Evolutionary conservation across 1,140 invertebrate genomes (phyloP).

Genomic region (Latrodectus geometricus): DNA sequence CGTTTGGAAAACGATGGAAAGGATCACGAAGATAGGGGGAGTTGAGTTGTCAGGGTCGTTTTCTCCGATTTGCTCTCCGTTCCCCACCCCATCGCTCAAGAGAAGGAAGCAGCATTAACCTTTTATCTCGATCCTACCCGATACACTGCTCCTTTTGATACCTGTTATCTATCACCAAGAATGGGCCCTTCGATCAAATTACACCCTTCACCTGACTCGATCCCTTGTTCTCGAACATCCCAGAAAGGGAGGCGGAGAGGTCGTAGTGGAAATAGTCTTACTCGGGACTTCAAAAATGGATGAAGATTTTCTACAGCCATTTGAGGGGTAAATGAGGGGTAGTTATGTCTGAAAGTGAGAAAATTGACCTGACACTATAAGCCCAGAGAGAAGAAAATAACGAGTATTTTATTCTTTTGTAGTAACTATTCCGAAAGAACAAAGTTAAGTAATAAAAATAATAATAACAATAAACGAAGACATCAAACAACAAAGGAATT

Average conservation of each 20-base stretch:
- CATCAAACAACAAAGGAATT: too few species aligned
- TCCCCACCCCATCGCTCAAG: not conserved
- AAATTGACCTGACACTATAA: too few species aligned
- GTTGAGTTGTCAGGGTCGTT: not conserved
- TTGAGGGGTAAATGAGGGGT: too few species aligned
- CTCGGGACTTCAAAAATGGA: too few species aligned
- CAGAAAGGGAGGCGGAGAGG: not conserved
- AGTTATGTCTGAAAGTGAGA: too few species aligned
- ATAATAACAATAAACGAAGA: too few species aligned
- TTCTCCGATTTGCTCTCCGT: not conserved
- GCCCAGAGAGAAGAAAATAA: too few species aligned
- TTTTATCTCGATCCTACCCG: not conserved
- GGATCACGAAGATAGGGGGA: not conserved
- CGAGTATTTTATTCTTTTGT: too few species aligned
- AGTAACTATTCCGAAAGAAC: too few species aligned
- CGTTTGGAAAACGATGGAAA: conserved; percentile 1
- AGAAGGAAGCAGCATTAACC: not conserved
- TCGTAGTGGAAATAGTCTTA: too few species aligned
- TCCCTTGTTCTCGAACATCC: not conserved
- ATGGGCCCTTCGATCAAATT: not conserved
- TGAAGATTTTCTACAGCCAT: too few species aligned
- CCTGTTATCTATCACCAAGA: not conserved
- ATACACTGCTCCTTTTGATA: not conserved
- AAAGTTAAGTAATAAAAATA: too few species aligned
- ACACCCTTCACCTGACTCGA: not conserved